Conservation (phyloP, 2,797 vertebrate genomes). For the Epinephelus malabaricus region DNA sequence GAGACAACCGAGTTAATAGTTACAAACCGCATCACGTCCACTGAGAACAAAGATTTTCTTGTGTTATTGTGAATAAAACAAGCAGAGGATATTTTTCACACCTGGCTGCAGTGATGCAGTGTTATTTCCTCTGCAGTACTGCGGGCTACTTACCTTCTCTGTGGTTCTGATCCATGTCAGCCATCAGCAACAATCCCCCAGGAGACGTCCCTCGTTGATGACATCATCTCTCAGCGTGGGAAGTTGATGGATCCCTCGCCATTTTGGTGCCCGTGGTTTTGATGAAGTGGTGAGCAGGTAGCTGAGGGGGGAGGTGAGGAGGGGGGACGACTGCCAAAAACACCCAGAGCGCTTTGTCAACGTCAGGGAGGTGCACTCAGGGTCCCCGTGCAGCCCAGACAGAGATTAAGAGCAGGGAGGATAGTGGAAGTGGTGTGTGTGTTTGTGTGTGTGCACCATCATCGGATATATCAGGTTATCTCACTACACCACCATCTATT, state of each 20-base stretch:
- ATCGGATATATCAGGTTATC: conserved; percentile 77
- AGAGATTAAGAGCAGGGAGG: conserved; percentile 77
- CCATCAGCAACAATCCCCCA: conserved; percentile 65
- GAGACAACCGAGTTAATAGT: not conserved
- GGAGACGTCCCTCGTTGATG: conserved; percentile 77
- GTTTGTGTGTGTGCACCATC: conserved; percentile 51
- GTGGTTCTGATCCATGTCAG: conserved; percentile 68
- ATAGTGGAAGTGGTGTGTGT: conserved; percentile 51
- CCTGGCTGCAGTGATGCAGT: not conserved
- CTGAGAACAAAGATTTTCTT: not conserved
- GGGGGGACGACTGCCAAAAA: conserved; percentile 76
- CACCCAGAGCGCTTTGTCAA: conserved; percentile 81
- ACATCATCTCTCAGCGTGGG: conserved; percentile 82
- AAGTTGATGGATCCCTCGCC: conserved; percentile 81
- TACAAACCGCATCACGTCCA: not conserved
- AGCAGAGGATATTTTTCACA: conserved; percentile 22
- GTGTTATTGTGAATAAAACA: not conserved
- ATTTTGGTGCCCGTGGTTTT: conserved; percentile 75
- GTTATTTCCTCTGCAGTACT: conserved; percentile 35
- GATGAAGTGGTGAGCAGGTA: conserved; percentile 82
- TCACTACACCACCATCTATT: conserved; percentile 70
- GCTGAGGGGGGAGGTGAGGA: conserved; percentile 58
- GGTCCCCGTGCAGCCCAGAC: conserved; percentile 77
- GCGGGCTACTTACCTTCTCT: conserved; percentile 25
- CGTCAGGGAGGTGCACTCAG: conserved; percentile 76